Conservation (phyloP, 2,113 vertebrate genomes). For the Pyrgilauda ruficollis region DNA sequence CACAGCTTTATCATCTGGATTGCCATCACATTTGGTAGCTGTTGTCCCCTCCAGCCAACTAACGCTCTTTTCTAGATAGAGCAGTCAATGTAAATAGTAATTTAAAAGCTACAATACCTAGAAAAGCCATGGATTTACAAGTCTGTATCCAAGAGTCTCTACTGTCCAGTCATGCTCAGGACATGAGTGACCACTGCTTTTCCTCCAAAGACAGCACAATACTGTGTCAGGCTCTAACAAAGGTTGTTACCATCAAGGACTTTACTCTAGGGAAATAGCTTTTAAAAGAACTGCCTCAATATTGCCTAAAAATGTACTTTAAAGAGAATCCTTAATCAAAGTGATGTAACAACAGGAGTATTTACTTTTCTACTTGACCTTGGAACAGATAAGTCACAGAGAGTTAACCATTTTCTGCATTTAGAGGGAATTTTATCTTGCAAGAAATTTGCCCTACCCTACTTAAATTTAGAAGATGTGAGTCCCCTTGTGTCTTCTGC, state of each 20-base stretch:
- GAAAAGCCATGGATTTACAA: background rate
- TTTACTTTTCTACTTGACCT: background rate
- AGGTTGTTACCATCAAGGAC: background rate
- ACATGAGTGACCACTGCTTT: background rate
- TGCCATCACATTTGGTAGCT: background rate
- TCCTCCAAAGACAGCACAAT: background rate
- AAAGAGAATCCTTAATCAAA: conserved; percentile 18
- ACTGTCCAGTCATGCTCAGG: background rate
- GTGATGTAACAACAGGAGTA: background rate
- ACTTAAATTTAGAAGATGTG: background rate
- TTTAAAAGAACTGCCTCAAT: background rate
- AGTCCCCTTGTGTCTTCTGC: background rate
- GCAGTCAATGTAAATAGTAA: background rate
- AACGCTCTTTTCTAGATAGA: background rate
- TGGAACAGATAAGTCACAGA: background rate
- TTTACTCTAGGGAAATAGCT: background rate
- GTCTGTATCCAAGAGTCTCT: background rate
- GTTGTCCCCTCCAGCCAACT: background rate
- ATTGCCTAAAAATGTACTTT: background rate
- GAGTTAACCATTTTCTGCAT: background rate
- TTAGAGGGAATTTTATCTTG: background rate
- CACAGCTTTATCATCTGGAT: background rate
- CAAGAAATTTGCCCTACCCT: background rate
- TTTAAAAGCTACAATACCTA: background rate
- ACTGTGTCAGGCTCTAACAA: background rate